A percentile compares a stretch with the other conserved stretches of the same genome.
Evolutionary conservation across 1,140 invertebrate species (phyloP).

Genomic region (Drosophila teissieri): DNA sequence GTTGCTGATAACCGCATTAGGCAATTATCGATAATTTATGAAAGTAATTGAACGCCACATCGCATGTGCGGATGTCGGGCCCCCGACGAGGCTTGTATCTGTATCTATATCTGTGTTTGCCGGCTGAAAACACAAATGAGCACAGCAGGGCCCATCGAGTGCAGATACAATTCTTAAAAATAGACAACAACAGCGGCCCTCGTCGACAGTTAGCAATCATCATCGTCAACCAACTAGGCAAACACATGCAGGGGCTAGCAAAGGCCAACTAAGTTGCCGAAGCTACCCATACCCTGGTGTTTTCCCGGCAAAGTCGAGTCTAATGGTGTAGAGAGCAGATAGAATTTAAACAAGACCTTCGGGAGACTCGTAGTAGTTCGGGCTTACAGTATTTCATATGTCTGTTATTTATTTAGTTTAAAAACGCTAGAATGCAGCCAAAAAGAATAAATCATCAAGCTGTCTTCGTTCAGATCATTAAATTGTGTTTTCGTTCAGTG

Average conservation of each 20-base stretch:
- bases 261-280: slow-evolving; percentile 13
- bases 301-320: not conserved
- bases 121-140: slow-evolving; percentile 60
- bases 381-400: too few species aligned
- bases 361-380: too few species aligned
- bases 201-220: slow-evolving; percentile 75
- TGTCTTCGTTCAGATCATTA: too few species aligned
- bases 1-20: slow-evolving; percentile 60
- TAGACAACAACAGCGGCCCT: slow-evolving; percentile 78
- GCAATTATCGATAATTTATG: slow-evolving; percentile 78
- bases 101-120: slow-evolving; percentile 10
- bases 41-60: slow-evolving; percentile 67
- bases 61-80: slow-evolving; percentile 37
- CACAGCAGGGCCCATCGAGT: slow-evolving; percentile 57
- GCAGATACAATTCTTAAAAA: slow-evolving; percentile 83
- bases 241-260: slow-evolving; percentile 46
- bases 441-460: too few species aligned
- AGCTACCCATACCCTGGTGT: slow-evolving; percentile 14
- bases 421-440: too few species aligned
- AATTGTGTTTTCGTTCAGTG: too few species aligned
- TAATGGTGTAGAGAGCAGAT: too few species aligned
- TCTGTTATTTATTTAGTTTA: too few species aligned
- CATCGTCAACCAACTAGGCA: slow-evolving; percentile 66
- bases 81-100: slow-evolving; percentile 3
- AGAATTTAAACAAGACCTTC: too few species aligned